A percentile compares a stretch with the other conserved stretches of the same genome.
These are phyloP conservation scores for Ibycter americanus DNA, from an alignment of 2,797 vertebrate species.

Conservation along the genomic window DNA sequence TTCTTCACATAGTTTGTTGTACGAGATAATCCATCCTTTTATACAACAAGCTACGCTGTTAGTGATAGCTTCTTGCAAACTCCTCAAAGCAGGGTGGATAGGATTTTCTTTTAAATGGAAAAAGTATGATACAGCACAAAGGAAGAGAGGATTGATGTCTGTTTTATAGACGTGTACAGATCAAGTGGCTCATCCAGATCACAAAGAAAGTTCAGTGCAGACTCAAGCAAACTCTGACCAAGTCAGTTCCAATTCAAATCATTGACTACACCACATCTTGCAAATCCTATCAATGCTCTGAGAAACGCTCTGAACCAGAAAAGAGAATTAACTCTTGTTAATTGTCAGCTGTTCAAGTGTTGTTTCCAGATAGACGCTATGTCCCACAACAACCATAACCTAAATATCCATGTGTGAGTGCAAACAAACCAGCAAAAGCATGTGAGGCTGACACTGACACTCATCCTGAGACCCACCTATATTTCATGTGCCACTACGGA, in stretches of 20 bases:
- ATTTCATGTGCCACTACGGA: background rate
- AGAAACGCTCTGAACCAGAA: background rate
- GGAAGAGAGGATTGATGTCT: background rate
- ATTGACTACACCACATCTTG: background rate
- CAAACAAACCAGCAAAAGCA: background rate
- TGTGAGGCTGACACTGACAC: background rate
- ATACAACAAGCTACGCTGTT: background rate
- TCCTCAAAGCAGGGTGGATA: background rate
- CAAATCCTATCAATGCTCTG: background rate
- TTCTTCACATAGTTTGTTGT: background rate
- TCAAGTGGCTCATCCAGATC: background rate
- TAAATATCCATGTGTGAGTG: background rate
- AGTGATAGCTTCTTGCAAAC: background rate
- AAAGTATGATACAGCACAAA: background rate
- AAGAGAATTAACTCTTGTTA: background rate
- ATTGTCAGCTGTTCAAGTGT: background rate
- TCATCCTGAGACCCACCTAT: background rate
- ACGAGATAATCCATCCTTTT: background rate
- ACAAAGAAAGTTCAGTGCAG: background rate
- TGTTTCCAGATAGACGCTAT: background rate
- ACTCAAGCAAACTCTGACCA: background rate
- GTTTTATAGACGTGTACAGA: background rate
- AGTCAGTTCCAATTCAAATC: background rate
- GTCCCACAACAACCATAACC: background rate
- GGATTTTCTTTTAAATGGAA: background rate